Conservation (phyloP, 2,888 invertebrate genomes). For the Ectropis crepuscularia region DNA sequence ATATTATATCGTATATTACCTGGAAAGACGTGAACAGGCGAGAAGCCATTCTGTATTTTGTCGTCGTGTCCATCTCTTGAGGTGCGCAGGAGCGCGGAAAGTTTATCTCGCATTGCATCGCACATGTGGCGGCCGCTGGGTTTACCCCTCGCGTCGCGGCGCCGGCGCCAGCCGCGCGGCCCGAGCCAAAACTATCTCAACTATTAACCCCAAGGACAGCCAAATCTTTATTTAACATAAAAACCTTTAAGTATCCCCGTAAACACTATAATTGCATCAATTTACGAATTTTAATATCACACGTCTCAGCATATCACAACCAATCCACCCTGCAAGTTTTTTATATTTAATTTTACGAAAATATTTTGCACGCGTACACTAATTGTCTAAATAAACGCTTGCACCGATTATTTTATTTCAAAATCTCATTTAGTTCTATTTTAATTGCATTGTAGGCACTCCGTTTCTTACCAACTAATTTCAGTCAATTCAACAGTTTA, state of each 20-base stretch:
- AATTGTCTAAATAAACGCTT: too few species aligned
- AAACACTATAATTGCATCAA: not conserved
- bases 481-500: constrained; percentile 11
- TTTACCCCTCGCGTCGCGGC: constrained; percentile 34
- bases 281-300: not conserved
- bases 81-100: constrained; percentile 70
- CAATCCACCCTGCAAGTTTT: not conserved
- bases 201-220: not conserved
- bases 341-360: not conserved
- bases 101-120: constrained; percentile 81
- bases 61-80: constrained; percentile 61
- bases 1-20: constrained; percentile 22
- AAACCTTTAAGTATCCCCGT: not conserved
- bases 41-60: constrained; percentile 70
- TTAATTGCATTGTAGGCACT: not conserved
- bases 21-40: constrained; percentile 69
- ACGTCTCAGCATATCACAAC: not conserved
- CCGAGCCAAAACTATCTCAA: constrained; percentile 9
- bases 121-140: constrained; percentile 60
- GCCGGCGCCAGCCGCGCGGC: constrained; percentile 34
- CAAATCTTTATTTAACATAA: constrained; percentile 1
- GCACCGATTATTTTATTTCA: too few species aligned
- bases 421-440: too few species aligned
- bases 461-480: not conserved
- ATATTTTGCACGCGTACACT: not conserved